These are phyloP conservation scores for Eubasilissa splendida DNA, from an alignment of 2,888 invertebrate species.

Conservation along the genomic window DNA sequence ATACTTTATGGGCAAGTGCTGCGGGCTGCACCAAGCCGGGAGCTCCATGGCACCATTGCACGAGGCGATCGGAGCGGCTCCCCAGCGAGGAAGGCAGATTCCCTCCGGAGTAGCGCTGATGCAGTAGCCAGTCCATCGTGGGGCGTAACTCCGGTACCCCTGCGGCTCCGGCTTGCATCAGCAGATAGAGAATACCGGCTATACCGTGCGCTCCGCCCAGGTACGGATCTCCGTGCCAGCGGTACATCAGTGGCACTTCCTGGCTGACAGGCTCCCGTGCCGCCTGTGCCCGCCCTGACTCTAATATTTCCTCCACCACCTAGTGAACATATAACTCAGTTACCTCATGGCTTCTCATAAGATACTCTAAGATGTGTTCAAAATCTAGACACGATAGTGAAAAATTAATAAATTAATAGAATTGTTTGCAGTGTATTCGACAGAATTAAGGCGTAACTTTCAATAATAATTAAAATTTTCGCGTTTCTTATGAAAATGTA, in stretches of 20 bases:
- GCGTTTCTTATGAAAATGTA: too few relatives aligned
- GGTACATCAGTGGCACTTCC: constrained; percentile 82
- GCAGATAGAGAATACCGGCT: constrained; percentile 86
- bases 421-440: too few relatives aligned
- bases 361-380: too few relatives aligned
- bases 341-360: too few relatives aligned
- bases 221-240: constrained; percentile 91
- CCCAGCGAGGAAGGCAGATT: constrained; percentile 87
- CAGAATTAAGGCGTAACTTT: too few relatives aligned
- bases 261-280: constrained; percentile 65
- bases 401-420: too few relatives aligned
- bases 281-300: constrained; percentile 77
- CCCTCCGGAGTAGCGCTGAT: constrained; percentile 74
- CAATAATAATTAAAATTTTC: too few relatives aligned
- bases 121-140: constrained; percentile 76
- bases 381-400: too few relatives aligned
- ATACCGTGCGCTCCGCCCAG: constrained; percentile 93
- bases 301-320: constrained; percentile 76
- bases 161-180: constrained; percentile 79
- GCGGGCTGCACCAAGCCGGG: constrained; percentile 87
- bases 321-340: constrained; percentile 60
- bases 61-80: constrained; percentile 80
- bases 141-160: constrained; percentile 76
- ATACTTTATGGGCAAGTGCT: constrained; percentile 78
- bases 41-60: constrained; percentile 97